Percentiles rank a stretch among this genome's conserved stretches.
Evolutionary conservation across 2,797 vertebrate species (phyloP).

Genomic region (Oreortyx pictus): DNA sequence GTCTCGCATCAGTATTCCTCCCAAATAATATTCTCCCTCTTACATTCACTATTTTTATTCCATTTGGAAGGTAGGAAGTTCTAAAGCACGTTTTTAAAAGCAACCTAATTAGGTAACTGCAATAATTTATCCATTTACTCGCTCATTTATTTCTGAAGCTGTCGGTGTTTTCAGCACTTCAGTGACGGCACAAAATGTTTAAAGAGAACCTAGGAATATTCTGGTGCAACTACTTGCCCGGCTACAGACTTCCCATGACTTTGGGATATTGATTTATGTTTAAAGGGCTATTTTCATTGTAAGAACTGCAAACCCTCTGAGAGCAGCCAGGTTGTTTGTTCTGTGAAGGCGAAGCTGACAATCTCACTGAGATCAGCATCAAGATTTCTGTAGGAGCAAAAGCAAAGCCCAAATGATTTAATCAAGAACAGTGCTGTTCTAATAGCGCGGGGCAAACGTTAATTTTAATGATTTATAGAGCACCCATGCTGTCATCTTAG

Average conservation of each 20-base stretch:
- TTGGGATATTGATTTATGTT: slow-evolving; percentile 27
- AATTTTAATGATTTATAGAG: slow-evolving; percentile 40
- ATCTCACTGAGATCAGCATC: not conserved
- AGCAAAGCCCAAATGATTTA: not conserved
- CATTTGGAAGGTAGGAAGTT: not conserved
- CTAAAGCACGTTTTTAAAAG: not conserved
- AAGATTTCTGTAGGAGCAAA: not conserved
- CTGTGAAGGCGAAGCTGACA: slow-evolving; percentile 18
- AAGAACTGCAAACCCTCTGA: slow-evolving; percentile 12
- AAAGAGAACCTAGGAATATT: not conserved
- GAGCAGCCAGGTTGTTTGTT: not conserved
- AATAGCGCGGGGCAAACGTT: slow-evolving; percentile 1
- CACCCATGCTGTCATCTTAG: not conserved
- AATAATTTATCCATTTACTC: not conserved
- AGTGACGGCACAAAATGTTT: not conserved
- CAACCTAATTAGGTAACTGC: not conserved
- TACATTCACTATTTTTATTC: slow-evolving; percentile 12
- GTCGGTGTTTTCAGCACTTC: not conserved
- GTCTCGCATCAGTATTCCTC: not conserved
- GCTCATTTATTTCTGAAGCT: not conserved
- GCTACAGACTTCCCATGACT: not conserved
- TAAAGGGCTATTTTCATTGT: not conserved
- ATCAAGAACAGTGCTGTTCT: not conserved
- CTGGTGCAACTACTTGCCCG: not conserved
- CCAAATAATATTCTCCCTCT: not conserved